phyloP scores from a whole-genome alignment of 2,888 invertebrate species.

The Globia sparganii region DNA sequence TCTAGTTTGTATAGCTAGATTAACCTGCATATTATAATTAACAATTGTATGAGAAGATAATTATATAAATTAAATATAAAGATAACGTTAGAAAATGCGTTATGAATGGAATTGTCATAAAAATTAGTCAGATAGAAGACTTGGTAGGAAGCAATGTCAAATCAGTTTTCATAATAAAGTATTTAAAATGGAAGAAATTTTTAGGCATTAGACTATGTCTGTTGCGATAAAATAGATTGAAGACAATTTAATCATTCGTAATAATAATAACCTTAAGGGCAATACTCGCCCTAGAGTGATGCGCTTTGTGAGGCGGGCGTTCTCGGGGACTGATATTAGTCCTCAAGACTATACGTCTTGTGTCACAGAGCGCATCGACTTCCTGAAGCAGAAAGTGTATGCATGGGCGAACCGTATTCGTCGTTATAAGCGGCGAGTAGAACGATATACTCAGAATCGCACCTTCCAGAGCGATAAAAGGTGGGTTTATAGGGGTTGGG shows the following conservation, averaged over 20 bases:
- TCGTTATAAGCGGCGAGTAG: too few relatives aligned
- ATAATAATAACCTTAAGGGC: too few relatives aligned
- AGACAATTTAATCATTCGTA: neutral
- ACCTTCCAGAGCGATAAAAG: too few relatives aligned
- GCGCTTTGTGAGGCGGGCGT: too few relatives aligned
- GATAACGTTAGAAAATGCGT: slow-evolving; percentile 24
- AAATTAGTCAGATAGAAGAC: slow-evolving; percentile 15
- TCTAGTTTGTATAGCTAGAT: neutral
- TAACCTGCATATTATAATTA: neutral
- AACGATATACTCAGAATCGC: too few relatives aligned
- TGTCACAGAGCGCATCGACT: too few relatives aligned
- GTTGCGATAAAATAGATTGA: neutral
- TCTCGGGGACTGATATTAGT: too few relatives aligned
- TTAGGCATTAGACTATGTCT: neutral
- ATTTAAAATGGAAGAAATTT: slow-evolving; percentile 24
- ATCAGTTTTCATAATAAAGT: neutral
- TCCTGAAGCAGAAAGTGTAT: too few relatives aligned
- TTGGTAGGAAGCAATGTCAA: slow-evolving; percentile 27
- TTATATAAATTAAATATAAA: neutral
- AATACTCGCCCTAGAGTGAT: too few relatives aligned
- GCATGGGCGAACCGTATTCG: too few relatives aligned
- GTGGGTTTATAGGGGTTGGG: too few relatives aligned
- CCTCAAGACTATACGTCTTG: too few relatives aligned
- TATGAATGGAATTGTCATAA: neutral
- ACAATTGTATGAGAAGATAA: neutral